Base-by-base conservation (phyloP, 2,888 invertebrate genomes). In the Papilio protenor region DNA sequence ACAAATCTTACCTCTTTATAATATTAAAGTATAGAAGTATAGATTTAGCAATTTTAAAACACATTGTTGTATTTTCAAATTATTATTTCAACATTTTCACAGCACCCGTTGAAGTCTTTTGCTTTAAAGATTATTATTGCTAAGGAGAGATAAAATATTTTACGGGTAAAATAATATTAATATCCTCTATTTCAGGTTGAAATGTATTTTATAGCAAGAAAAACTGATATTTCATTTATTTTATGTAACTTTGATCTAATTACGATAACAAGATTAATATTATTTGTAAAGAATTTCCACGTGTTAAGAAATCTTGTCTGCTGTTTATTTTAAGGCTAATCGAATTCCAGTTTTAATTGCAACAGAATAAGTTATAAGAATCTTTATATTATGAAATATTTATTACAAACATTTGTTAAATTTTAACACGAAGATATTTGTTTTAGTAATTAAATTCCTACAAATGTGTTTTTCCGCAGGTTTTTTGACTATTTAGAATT, bases 91-190 rank as follows among this genome's bases (percentile, higher is more conserved):
- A 5, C 10, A 1, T 55, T 55, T 55, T 18, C n/a, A 6, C 18
- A 71, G 27, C 47, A 45, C 71, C 8, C 76, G 76, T 76, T 71
- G 76, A 76, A 59, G 59, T 76, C 76, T 76, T 59, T 76, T 76
- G 11, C n/a, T 33, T n/a, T 14, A 23, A 2, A 1, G 47, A 49
- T 70, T 23, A n/a, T 0, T 23, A 2, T 8, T 49, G 14, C 52
- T 2, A 47, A 18, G 16, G 2, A 71, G 6, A 49, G 23, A 52
- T 23, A 16, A 27, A 49, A 27, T 14, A 2, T 18, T 52, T 52
- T 27, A 33, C 12, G 40, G 40, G 40, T 72, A 8, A 33, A 4
- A 57, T 27, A 2, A 27, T 27, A 52, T 33, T 23, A n/a, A 23
- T 45, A 11, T 40, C 0, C n/a, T 8, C 1, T 40, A 27, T 64